Percentiles rank a stretch among this genome's conserved stretches.
phyloP scores from a whole-genome alignment of 2,113 vertebrate genomes.

The Lepidothrix coronata region DNA sequence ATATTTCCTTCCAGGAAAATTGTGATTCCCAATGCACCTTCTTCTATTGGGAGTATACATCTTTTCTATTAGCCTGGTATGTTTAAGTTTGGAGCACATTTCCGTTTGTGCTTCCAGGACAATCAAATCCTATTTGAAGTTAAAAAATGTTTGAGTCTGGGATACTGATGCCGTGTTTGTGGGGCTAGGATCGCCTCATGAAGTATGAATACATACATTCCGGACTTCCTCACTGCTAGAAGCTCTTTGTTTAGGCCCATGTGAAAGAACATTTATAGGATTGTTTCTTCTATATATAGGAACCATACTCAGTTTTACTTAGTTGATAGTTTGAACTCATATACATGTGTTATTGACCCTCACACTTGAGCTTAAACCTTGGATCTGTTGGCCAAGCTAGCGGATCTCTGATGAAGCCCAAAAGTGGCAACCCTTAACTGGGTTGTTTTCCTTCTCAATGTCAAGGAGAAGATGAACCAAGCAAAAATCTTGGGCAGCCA shows the following conservation, averaged over 20 bases:
- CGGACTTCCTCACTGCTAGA: neutral
- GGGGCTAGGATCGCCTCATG: neutral
- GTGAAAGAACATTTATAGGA: neutral
- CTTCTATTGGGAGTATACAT: neutral
- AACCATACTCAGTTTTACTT: neutral
- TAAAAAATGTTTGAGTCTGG: neutral
- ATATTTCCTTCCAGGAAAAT: neutral
- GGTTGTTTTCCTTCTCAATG: neutral
- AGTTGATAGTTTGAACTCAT: neutral
- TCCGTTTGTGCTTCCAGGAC: neutral
- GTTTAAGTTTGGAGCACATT: neutral
- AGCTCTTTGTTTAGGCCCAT: neutral
- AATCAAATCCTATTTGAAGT: neutral
- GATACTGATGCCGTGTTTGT: neutral
- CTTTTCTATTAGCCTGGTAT: neutral
- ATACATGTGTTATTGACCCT: neutral
- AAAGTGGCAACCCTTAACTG: neutral
- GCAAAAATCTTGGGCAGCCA: neutral
- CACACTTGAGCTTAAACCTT: neutral
- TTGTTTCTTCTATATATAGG: neutral
- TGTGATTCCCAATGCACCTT: accelerated
- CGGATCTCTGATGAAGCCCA: neutral
- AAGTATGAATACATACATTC: neutral
- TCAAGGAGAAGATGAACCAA: neutral
- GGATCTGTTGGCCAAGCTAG: neutral